phyloP scores from a whole-genome alignment of 2,888 invertebrate genomes.

The Spilosoma lubricipeda region DNA sequence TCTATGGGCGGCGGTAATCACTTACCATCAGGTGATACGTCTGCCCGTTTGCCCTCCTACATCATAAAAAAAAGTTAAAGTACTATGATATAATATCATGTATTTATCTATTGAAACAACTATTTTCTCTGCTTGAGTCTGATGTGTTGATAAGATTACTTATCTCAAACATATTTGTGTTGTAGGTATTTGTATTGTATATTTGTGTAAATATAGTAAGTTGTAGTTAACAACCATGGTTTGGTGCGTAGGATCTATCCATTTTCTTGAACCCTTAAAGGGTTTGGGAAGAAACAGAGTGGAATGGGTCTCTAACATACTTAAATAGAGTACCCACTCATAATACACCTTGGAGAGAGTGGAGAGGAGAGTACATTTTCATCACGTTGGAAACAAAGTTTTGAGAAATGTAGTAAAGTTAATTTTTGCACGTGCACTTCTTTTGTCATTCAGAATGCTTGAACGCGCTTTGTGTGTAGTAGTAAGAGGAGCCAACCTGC shows the following conservation, averaged over 20 bases:
- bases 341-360: too few relatives aligned
- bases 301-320: background rate
- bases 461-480: too few relatives aligned
- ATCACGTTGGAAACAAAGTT: too few relatives aligned
- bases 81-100: slow-evolving; percentile 8
- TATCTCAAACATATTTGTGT: slow-evolving; percentile 14
- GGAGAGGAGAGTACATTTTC: too few relatives aligned
- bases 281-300: background rate
- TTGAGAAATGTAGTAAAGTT: too few relatives aligned
- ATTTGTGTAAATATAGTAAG: background rate
- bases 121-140: slow-evolving; percentile 8
- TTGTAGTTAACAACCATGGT: background rate
- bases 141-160: slow-evolving; percentile 26
- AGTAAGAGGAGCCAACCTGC: too few relatives aligned
- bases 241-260: background rate
- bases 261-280: background rate
- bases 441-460: too few relatives aligned
- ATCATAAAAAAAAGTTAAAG: too few relatives aligned
- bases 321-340: background rate
- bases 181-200: background rate
- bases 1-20: too few relatives aligned
- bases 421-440: too few relatives aligned
- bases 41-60: too few relatives aligned
- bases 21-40: too few relatives aligned
- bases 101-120: slow-evolving; percentile 12